A percentile compares a stretch with the other conserved stretches of the same genome.
phyloP scores from a whole-genome alignment of 64 coral and sea anemone genomes.

The Dendrophyllia cribrosa region DNA sequence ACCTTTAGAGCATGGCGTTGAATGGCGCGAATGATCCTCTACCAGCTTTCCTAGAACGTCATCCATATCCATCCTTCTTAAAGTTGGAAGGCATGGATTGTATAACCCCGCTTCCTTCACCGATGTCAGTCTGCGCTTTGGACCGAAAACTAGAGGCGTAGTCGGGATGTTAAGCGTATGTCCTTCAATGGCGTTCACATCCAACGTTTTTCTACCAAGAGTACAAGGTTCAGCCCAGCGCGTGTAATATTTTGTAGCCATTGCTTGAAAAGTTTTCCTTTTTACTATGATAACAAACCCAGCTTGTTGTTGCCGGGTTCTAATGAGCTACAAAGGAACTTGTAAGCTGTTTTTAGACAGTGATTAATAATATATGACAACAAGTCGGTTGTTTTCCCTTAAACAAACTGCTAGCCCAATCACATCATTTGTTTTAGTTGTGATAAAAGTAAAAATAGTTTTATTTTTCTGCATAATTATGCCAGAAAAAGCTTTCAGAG shows the following conservation, averaged over 20 bases:
- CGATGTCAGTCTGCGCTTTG: constrained; percentile 43
- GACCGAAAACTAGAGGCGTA: background rate
- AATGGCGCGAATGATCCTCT: constrained; percentile 71
- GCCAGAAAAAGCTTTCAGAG: too few species aligned
- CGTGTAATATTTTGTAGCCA: constrained; percentile 70
- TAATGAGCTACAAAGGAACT: background rate
- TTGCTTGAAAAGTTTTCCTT: background rate
- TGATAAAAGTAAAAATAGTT: background rate
- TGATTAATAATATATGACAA: constrained; percentile 31
- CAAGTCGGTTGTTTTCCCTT: background rate
- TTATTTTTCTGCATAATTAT: background rate
- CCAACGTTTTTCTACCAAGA: constrained; percentile 52
- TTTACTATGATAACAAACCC: background rate
- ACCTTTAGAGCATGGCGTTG: constrained; percentile 76
- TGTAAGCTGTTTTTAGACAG: constrained; percentile 7
- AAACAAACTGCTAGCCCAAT: background rate
- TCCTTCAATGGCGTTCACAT: constrained; percentile 38
- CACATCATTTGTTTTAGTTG: background rate
- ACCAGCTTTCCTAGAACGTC: constrained; percentile 62
- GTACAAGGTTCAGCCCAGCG: constrained; percentile 47
- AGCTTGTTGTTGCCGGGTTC: background rate
- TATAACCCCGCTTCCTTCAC: constrained; percentile 80
- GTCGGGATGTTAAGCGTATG: constrained; percentile 21
- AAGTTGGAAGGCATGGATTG: constrained; percentile 73
- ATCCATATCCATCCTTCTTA: constrained; percentile 91